Base-by-base conservation (phyloP, 2,113 vertebrate species). In the Glaucidium brasilianum region DNA sequence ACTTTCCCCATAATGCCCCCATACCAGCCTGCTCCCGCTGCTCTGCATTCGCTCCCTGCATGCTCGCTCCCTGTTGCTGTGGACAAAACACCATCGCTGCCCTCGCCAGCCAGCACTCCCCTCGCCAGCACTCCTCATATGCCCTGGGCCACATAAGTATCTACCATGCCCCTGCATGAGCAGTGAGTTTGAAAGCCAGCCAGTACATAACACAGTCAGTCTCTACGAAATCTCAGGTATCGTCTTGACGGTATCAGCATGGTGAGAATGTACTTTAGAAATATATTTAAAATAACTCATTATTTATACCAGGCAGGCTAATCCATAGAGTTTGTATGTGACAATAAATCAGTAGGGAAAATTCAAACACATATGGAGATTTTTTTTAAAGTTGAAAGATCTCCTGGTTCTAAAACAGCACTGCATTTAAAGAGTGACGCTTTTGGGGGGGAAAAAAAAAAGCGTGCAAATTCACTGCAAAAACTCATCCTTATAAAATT, bases 11-110 rank as follows among this genome's bases (percentile, higher is more conserved):
- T 25, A 71, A 39, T 1, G 3, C 22, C 13, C 13, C 21, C 8
- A 22, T 26, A 37, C 7, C 32, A 63, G 5, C 5, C 9, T 0
- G 1, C 21, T 19, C 21, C n/a, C 2, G 0, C 69, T 69, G 43
- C 49, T 73, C 35, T 37, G 11, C 2, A 1, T 23, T 26, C 2
- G 1, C 26, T 35, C 32, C 25, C 43, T 3, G 15, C 18, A 45
- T 0, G 8, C 60, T 47, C 1, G 1, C 34, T 45, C 37, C 67
- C 47, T 2, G 0, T 13, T 0, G 1, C 49, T 55, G 50, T 2
- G 1, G 34, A 67, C 1, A 1, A 34, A 83, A 79, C 35, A 39
- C 6, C 18, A 39, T 15, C 2, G 0, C 9, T 45, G 25, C 7
- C 9, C 3, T 15, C 6, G 3, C 13, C 29, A 37, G 3, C 13